These are phyloP conservation scores for Coreius guichenoti DNA, from an alignment of 2,797 vertebrate genomes.

Conservation along the genomic window DNA sequence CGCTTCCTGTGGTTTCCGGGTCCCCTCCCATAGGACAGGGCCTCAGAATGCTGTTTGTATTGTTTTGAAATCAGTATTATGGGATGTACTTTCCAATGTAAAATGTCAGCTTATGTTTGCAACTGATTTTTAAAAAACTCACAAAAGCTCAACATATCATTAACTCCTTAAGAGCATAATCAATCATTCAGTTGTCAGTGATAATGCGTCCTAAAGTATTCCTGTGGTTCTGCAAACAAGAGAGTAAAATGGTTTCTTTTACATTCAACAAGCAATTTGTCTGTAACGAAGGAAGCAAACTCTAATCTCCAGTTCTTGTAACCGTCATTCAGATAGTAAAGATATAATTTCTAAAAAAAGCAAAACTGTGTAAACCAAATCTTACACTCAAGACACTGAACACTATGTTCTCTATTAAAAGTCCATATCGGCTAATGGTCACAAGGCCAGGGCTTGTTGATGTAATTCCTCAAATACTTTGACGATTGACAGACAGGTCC, in stretches of 20 bases:
- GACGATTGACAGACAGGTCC: conserved; percentile 61
- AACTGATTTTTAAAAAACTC: not conserved
- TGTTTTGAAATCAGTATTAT: conserved; percentile 70
- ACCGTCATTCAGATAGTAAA: conserved; percentile 43
- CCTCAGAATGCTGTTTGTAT: conserved; percentile 63
- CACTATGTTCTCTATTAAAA: conserved; percentile 23
- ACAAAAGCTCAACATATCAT: conserved; percentile 39
- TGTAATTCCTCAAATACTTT: conserved; percentile 69
- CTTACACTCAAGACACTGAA: not conserved
- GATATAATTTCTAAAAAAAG: conserved; percentile 22
- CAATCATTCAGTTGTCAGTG: conserved; percentile 28
- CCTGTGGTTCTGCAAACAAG: not conserved
- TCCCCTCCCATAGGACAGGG: conserved; percentile 78
- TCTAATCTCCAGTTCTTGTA: conserved; percentile 32
- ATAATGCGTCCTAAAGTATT: not conserved
- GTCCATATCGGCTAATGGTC: conserved; percentile 61
- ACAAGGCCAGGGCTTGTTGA: conserved; percentile 71
- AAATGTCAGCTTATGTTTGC: conserved; percentile 35
- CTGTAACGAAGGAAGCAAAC: not conserved
- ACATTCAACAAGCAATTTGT: conserved; percentile 33
- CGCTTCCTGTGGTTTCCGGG: conserved; percentile 77
- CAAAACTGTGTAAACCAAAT: not conserved
- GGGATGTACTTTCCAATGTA: conserved; percentile 15
- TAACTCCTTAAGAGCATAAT: conserved; percentile 11
- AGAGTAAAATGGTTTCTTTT: conserved; percentile 27